phyloP scores from a whole-genome alignment of 2,797 vertebrate species.

The Chiroxiphia lanceolata region DNA sequence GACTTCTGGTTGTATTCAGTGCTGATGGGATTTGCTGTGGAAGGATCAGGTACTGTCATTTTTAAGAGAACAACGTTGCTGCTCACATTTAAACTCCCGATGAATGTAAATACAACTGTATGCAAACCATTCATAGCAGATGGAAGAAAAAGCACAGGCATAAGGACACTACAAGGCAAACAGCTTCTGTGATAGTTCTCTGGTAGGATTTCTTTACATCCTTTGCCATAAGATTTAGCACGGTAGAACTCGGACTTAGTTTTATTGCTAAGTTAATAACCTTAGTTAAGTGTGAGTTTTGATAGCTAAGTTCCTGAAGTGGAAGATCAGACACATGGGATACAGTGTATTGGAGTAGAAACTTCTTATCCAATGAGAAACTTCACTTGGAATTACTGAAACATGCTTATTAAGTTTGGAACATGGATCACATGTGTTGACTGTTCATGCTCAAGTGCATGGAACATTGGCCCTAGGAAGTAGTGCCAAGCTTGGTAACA shows the following conservation, averaged over 20 bases:
- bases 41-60: conserved; percentile 87
- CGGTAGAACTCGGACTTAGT: background rate
- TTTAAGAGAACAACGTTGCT: background rate
- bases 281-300: background rate
- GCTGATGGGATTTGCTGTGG: conserved; percentile 96
- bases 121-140: background rate
- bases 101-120: background rate
- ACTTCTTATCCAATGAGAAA: background rate
- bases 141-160: background rate
- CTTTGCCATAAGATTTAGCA: background rate
- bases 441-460: background rate
- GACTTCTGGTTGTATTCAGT: conserved; percentile 98
- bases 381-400: background rate
- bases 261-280: background rate
- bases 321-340: background rate
- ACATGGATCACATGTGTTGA: background rate
- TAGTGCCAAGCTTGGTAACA: background rate
- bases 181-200: background rate
- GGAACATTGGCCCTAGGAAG: background rate
- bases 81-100: background rate
- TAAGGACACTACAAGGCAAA: background rate
- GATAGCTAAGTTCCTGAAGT: background rate
- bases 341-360: background rate
- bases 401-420: background rate
- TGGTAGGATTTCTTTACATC: background rate